phyloP scores from a whole-genome alignment of 2,113 vertebrate genomes.

The Amphilophus citrinellus region DNA sequence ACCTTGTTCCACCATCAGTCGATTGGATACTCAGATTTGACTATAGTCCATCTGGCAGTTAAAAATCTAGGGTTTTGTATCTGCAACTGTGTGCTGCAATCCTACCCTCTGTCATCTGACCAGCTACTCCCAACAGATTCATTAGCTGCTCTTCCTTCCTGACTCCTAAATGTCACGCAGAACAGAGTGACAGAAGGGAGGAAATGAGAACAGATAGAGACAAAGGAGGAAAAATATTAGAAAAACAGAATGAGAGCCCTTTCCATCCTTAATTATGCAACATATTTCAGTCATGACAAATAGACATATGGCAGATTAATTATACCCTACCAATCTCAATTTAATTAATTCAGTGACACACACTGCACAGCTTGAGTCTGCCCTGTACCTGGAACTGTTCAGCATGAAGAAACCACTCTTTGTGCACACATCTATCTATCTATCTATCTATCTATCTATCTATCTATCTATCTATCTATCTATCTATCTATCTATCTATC shows the following conservation, averaged over 20 bases:
- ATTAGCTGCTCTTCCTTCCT: slow-evolving; percentile 39
- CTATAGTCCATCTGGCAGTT: not conserved
- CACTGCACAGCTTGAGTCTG: not conserved
- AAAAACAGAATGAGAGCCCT: not conserved
- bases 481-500: too few species aligned
- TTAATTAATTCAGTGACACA: slow-evolving; percentile 13
- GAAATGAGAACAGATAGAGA: slow-evolving; percentile 5
- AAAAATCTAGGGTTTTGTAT: not conserved
- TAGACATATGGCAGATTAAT: slow-evolving; percentile 17
- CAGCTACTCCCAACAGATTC: slow-evolving; percentile 48
- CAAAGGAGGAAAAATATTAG: slow-evolving; percentile 17
- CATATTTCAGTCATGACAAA: slow-evolving; percentile 21
- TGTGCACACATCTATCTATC: too few species aligned
- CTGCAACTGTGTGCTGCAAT: not conserved
- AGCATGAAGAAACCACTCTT: not conserved
- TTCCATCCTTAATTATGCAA: slow-evolving; percentile 25
- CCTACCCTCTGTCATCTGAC: slow-evolving; percentile 29
- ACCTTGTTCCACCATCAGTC: too few species aligned
- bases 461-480: too few species aligned
- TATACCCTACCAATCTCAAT: not conserved
- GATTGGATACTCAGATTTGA: not conserved
- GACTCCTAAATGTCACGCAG: slow-evolving; percentile 59
- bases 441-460: too few species aligned
- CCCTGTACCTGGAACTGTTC: not conserved
- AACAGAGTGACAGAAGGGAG: slow-evolving; percentile 10